A percentile compares a stretch with the other conserved stretches of the same genome.
Evolutionary conservation across 2,888 invertebrate genomes (phyloP).

Genomic region (Notodonta ziczac): DNA sequence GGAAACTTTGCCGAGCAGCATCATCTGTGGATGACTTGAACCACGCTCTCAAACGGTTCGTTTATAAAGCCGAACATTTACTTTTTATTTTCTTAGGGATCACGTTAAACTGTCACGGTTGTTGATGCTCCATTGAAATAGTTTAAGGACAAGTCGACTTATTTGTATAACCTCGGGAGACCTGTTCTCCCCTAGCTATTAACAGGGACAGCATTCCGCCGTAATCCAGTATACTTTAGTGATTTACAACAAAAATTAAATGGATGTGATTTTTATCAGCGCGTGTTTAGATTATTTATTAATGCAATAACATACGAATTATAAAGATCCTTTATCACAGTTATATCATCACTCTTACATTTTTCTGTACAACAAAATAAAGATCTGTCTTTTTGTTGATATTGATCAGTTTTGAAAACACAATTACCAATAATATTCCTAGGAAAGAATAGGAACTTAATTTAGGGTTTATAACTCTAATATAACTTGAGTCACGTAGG

Average conservation of each 20-base stretch:
- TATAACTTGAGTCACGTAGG: too few species aligned
- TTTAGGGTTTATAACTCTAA: too few species aligned
- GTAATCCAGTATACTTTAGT: conserved; percentile 39
- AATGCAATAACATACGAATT: background rate
- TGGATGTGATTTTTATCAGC: conserved; percentile 21
- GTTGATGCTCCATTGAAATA: conserved; percentile 53
- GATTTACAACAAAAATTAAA: conserved; percentile 24
- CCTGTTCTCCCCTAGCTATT: conserved; percentile 53
- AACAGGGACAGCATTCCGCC: conserved; percentile 46
- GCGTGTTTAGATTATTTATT: conserved; percentile 10
- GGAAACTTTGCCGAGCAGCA: conserved; percentile 61
- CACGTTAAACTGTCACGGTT: conserved; percentile 49
- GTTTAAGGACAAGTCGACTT: conserved; percentile 47
- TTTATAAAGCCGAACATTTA: conserved; percentile 35
- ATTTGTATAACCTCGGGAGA: conserved; percentile 36
- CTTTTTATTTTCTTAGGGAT: conserved; percentile 43
- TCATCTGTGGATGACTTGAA: conserved; percentile 49
- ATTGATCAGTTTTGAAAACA: too few species aligned
- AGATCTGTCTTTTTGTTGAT: too few species aligned
- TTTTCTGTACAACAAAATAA: too few species aligned
- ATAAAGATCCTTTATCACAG: background rate
- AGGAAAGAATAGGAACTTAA: too few species aligned
- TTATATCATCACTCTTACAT: background rate
- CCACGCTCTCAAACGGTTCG: conserved; percentile 43
- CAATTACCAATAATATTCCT: too few species aligned